Conservation (phyloP, 2,797 vertebrate genomes). For the Dromococcyx pavoninus region DNA sequence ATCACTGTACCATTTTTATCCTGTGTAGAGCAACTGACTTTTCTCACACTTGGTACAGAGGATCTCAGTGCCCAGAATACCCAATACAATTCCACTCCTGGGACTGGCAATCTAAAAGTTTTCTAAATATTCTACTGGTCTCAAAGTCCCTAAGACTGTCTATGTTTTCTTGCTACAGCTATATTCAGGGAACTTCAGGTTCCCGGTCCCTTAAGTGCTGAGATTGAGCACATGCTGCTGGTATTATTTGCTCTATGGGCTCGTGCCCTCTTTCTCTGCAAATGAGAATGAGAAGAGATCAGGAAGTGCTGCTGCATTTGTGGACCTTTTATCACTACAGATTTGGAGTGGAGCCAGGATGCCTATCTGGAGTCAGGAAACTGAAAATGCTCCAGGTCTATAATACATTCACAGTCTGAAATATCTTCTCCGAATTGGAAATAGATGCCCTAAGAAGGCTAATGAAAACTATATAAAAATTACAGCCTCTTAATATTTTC, state of each 20-base stretch:
- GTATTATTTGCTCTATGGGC: not conserved
- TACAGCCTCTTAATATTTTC: not conserved
- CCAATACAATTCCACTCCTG: not conserved
- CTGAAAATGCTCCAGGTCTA: not conserved
- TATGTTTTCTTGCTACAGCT: not conserved
- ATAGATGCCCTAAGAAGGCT: not conserved
- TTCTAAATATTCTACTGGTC: not conserved
- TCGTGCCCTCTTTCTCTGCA: not conserved
- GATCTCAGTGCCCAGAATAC: not conserved
- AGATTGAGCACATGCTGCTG: not conserved
- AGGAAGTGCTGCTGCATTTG: not conserved
- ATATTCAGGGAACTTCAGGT: not conserved
- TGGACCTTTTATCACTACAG: not conserved
- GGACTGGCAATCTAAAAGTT: not conserved
- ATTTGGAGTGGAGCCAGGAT: not conserved
- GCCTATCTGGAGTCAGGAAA: not conserved
- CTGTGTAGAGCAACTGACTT: not conserved
- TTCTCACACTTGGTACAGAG: not conserved
- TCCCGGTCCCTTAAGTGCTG: not conserved
- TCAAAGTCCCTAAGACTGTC: not conserved
- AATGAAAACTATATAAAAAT: constrained; percentile 10
- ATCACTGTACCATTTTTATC: not conserved
- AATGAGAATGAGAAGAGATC: not conserved
- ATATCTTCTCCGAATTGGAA: not conserved
- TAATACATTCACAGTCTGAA: not conserved